Evolutionary conservation across 2,113 vertebrate genomes (phyloP), one percentile per base, ranked within the genome.

Genomic region (Larimichthys polyactis): DNA sequence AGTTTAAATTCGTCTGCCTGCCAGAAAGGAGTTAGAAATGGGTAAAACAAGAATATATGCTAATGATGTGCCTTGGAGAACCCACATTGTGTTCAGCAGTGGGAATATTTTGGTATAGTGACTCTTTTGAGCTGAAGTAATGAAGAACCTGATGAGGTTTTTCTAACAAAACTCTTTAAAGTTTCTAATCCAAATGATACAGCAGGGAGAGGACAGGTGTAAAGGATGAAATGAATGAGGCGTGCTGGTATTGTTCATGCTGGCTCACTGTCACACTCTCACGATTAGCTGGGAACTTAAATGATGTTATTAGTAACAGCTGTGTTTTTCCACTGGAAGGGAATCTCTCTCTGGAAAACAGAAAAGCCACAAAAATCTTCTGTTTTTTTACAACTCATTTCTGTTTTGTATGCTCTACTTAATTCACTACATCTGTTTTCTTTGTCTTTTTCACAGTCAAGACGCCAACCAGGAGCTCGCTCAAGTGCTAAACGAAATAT

Each of bases 401-500:
- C 19, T 8, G 12, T 43, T 52, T 29, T 27, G 20, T 66, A 15
- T n/a, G 17, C 64, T 27, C n/a, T 27, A 0, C 0, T 20, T 63
- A n/a, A 40, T 54, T 54, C 43, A 44, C 43, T 44, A 2, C 29
- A 0, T 71, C 7, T 60, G 3, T 36, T 80, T 48, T 52, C 3
- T 64, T 10, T 71, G 11, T 36, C 11, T 2, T 51, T 29, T 64
- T 16, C 51, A 19, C 85, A 97, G 96, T 85, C 85, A 87, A 22
- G 63, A 77, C 51, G 84, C 94, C 24, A 90, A 95, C 75, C 71
- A 27, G 73, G 96, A 97, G 70, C 96, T 98, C 70, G 96, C 95
- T 11, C 90, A 94, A 17, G 88, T 97, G 58, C 89, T 97, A 14
- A 97, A 79, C 76, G 84, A 96, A 54, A 86, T 97, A 66, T 97